Evolutionary conservation across 2,888 invertebrate species (phyloP).

Genomic region (Euzetes globulus): DNA sequence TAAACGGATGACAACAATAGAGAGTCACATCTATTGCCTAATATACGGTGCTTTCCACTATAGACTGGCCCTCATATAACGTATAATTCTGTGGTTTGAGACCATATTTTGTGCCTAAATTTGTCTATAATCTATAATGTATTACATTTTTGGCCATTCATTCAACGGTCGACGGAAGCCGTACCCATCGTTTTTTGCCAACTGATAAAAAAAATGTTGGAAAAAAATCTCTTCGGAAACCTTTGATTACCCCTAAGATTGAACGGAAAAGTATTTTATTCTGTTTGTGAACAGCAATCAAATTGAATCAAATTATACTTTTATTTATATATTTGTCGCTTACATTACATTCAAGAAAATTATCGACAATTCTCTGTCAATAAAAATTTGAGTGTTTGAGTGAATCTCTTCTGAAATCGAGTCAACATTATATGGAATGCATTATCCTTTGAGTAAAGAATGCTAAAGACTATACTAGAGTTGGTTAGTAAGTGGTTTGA

Average conservation of each 20-base stretch:
- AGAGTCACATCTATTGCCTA: conserved; percentile 11
- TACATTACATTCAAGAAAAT: not conserved
- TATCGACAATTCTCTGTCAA: not conserved
- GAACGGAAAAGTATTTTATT: not conserved
- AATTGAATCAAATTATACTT: too few species aligned
- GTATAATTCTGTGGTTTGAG: conserved; percentile 16
- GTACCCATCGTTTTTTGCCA: not conserved
- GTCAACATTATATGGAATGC: conserved; percentile 10
- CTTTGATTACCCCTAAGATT: not conserved
- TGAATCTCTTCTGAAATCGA: not conserved
- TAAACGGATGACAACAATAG: conserved; percentile 7
- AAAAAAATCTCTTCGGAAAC: conserved; percentile 9
- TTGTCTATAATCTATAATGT: conserved; percentile 20
- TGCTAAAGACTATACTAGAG: conserved; percentile 7
- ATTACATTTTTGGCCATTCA: conserved; percentile 16
- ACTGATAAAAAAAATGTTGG: not conserved
- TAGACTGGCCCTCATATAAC: not conserved
- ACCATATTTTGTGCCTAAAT: conserved; percentile 14
- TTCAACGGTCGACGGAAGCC: not conserved
- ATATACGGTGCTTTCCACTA: not conserved
- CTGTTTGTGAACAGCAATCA: too few species aligned
- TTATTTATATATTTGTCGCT: not conserved
- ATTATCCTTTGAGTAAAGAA: conserved; percentile 17
- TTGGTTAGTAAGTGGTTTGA: conserved; percentile 15
- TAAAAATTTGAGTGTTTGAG: conserved; percentile 1